Conservation (phyloP, 2,888 invertebrate genomes). For the Ophioninae sp. region DNA sequence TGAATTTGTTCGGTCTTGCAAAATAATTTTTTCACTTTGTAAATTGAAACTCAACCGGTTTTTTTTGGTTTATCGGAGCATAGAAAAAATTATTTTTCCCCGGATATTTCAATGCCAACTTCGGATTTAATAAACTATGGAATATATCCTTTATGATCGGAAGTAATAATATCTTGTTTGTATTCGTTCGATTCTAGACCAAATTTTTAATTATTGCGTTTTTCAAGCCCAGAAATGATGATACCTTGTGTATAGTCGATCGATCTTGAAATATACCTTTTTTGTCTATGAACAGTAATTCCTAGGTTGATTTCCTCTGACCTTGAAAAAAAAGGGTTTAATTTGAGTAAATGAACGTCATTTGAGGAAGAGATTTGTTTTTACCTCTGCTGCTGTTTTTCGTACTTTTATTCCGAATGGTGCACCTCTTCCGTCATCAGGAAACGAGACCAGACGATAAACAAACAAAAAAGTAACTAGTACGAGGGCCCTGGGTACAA, state of each 20-base stretch:
- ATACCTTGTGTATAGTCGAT: not conserved
- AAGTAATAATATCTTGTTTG: no score
- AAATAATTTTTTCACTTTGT: not conserved
- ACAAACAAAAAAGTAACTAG: not conserved
- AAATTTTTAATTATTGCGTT: no score
- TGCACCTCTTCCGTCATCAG: not conserved
- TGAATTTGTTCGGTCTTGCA: not conserved
- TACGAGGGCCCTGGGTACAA: not conserved
- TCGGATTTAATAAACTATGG: no score
- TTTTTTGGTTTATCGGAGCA: no score
- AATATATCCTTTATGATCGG: no score
- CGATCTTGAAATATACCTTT: not conserved
- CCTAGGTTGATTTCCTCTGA: not conserved
- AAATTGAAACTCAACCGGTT: no score
- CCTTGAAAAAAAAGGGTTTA: not conserved
- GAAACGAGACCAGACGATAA: not conserved
- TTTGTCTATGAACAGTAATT: not conserved
- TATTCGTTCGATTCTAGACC: no score
- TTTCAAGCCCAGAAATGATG: not conserved
- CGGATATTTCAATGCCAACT: no score
- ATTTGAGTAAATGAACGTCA: not conserved
- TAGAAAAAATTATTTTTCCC: no score
- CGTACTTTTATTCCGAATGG: not conserved
- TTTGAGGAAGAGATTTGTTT: not conserved
- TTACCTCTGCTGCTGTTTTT: not conserved